Base-by-base conservation (phyloP, 2,888 invertebrate species). In the Drosophila testacea region DNA sequence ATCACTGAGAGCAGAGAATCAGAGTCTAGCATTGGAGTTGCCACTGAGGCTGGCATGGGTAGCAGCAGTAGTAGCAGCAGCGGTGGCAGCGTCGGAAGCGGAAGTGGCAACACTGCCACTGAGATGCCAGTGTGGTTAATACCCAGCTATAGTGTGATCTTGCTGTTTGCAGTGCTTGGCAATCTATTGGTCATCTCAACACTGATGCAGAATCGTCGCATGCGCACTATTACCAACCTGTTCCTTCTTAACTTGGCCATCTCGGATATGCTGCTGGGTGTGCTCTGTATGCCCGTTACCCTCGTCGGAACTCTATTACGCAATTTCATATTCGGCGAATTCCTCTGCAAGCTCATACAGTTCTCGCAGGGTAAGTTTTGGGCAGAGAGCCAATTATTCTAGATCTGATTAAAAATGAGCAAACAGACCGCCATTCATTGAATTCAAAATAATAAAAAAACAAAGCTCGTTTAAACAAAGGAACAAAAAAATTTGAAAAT, bases 131-230 rank as follows among this genome's bases (percentile, higher is more conserved):
- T 85, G 9, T 89, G 90, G 89, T 64, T 89, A 59, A 80, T 90
- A 68, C 79, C 96, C 0, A 94, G 96, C 0, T 97, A 97, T 91
- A 94, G 95, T 62, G 93, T 95, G 30, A 97, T 97, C 79, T 96
- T 97, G 90, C 90, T 96, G 44, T 93, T 97, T 48, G 95, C 97
- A 0, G 94, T 97, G 70, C 94, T 95, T 0, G 97, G 97, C 0
- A 97, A 97, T 92, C 94, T 95, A 32, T 93, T 97, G 79, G 97
- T 97, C 41, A 95, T 97, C 69, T 94, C 96, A 32, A 96, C 96
- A 0, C 92, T 96, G 27, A 94, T 95, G 0, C 94, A 95, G 82
- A 96, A 96, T 90, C 94, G 95, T 79, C 93, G 96, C 71, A 96
- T 96, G 96, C 93, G 96, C 79, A 96, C 96, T 0, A 95, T 96